Percentiles rank a stretch among this genome's conserved stretches.
phyloP scores from a whole-genome alignment of 2,113 vertebrate genomes.

The Embiotoca jacksoni region DNA sequence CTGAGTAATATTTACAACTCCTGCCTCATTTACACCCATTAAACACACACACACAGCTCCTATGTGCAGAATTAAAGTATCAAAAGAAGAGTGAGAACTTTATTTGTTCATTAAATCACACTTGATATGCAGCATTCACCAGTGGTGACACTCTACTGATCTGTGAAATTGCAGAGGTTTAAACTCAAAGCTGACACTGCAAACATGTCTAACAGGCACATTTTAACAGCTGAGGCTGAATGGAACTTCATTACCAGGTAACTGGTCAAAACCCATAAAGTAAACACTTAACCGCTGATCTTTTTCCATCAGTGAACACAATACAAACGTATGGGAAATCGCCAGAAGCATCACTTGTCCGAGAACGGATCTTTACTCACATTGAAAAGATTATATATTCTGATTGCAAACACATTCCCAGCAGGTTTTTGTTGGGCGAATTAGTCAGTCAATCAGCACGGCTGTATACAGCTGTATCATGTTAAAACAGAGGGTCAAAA shows the following conservation, averaged over 20 bases:
- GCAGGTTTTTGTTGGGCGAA: slow-evolving; percentile 64
- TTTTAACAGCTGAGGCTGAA: background rate
- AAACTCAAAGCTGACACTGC: background rate
- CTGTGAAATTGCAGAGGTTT: background rate
- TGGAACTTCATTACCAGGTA: slow-evolving; percentile 5
- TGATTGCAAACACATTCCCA: slow-evolving; percentile 67
- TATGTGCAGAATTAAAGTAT: background rate
- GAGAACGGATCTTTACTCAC: slow-evolving; percentile 32
- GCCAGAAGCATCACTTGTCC: slow-evolving; percentile 43
- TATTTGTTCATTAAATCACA: background rate
- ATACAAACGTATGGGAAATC: slow-evolving; percentile 3
- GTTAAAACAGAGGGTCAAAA: slow-evolving; percentile 61
- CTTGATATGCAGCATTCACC: background rate
- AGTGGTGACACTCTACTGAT: background rate
- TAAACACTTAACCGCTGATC: slow-evolving; percentile 27
- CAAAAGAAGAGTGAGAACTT: slow-evolving; percentile 6
- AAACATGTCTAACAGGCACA: background rate
- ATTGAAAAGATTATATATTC: slow-evolving; percentile 62
- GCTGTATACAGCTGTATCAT: slow-evolving; percentile 69
- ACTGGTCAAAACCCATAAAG: slow-evolving; percentile 10
- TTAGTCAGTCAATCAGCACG: slow-evolving; percentile 72
- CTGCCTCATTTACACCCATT: background rate
- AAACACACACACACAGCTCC: background rate
- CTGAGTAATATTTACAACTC: background rate
- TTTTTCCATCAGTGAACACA: slow-evolving; percentile 7